Evolutionary conservation across 2,113 vertebrate species (phyloP), one percentile per base, ranked within the genome.

Genomic region (Gila orcuttii): DNA sequence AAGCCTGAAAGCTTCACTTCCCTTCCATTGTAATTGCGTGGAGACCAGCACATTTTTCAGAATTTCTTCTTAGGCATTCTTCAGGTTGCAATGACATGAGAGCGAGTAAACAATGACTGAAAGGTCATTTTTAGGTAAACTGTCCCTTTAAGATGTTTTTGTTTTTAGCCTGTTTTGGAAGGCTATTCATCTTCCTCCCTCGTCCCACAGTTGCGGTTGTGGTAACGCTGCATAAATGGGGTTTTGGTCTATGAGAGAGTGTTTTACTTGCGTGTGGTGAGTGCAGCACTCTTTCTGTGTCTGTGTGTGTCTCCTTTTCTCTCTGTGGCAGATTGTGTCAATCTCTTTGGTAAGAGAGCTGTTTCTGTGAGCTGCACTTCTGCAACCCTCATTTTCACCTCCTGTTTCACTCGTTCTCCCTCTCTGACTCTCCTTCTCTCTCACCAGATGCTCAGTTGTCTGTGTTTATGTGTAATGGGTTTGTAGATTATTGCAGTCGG

Each of bases 121-220:
- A 55, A 31, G 45, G 66, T 83, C 79, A 87, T 90, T 91, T 93
- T 91, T 92, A 91, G 91, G 93, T 88, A 73, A 93, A 89, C 79
- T 69, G 4, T 52, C n/a, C 19, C 62, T 52, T 80, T 80, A 80
- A 25, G 21, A 68, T 47, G 88, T 89, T 82, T 80, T 82, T 68
- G n/a, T 82, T 82, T 47, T 82, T 25, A 33, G 52, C 62, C 79
- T 21, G 52, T 68, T 69, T 83, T 83, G 19, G 47, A 33, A 60
- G 23, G 31, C 9, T 31, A 57, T 45, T 75, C 28, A 79, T 60
- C 71, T 66, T 25, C 45, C 42, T 82, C 42, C 23, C 19, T 73
- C 33, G 0, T 83, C 66, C 47, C 68, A 71, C 68, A 57, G 12
- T 83, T 74, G 66, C 71, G 64, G 64, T 74, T 73, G 50, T 55